These are phyloP conservation scores for Drosophila sordidula DNA, from an alignment of 2,888 invertebrate genomes.

Conservation along the genomic window DNA sequence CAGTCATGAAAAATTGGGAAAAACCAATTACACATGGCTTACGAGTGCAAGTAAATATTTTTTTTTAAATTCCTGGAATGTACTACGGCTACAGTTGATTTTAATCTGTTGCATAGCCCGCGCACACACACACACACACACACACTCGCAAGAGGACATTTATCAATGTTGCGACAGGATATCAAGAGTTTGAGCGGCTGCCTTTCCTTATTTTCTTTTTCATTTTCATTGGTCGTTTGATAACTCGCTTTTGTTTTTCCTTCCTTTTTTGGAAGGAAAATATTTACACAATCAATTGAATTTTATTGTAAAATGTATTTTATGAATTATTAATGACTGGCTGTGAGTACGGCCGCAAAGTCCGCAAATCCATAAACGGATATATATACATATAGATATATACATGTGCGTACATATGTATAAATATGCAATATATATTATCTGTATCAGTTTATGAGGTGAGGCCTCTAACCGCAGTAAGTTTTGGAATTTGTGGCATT, in stretches of 20 bases:
- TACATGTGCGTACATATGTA: slow-evolving; percentile 5
- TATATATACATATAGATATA: background rate
- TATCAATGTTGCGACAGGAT: slow-evolving; percentile 59
- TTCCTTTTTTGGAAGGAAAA: slow-evolving; percentile 48
- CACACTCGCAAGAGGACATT: slow-evolving; percentile 52
- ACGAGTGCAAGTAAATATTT: background rate
- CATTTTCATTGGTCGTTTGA: slow-evolving; percentile 23
- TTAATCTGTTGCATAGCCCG: slow-evolving; percentile 45
- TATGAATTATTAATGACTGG: slow-evolving; percentile 76
- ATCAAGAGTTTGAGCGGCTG: slow-evolving; percentile 35
- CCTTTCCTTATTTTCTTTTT: slow-evolving; percentile 21
- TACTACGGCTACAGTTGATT: slow-evolving; percentile 13
- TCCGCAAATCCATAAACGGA: slow-evolving; percentile 1
- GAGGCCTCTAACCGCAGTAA: slow-evolving; percentile 41
- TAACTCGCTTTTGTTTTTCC: slow-evolving; percentile 27
- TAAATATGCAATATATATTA: slow-evolving; percentile 20
- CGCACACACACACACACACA: slow-evolving; percentile 5
- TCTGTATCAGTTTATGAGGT: slow-evolving; percentile 49
- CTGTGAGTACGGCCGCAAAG: background rate
- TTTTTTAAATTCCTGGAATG: slow-evolving; percentile 16
- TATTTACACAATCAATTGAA: slow-evolving; percentile 79
- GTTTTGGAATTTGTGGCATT: slow-evolving; percentile 46
- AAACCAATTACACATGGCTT: slow-evolving; percentile 35
- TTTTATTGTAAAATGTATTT: slow-evolving; percentile 72
- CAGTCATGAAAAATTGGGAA: background rate